Conservation (phyloP, 2,797 vertebrate genomes). For the Carapus acus region DNA sequence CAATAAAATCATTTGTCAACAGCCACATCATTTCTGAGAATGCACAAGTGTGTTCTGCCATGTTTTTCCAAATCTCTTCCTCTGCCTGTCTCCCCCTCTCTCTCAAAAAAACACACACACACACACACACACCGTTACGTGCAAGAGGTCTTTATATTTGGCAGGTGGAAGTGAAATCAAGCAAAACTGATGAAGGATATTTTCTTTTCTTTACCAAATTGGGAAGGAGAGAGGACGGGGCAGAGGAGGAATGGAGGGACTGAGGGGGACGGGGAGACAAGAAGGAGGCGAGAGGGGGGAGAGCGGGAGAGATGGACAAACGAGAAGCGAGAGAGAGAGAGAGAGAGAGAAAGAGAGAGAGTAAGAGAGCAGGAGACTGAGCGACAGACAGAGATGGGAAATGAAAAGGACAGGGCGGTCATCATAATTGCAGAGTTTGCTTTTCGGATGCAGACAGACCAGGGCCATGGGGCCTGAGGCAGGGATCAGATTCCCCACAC, state of each 20-base stretch:
- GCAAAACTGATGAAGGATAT: neutral
- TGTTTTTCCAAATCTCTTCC: neutral
- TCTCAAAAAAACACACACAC: too few species aligned
- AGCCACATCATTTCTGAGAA: neutral
- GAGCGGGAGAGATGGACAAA: neutral
- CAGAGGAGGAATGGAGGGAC: neutral
- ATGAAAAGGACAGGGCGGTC: slow-evolving; percentile 71
- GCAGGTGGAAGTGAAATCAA: slow-evolving; percentile 5
- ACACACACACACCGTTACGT: neutral
- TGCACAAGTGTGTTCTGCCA: neutral
- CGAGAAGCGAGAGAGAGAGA: slow-evolving; percentile 13
- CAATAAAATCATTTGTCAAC: neutral
- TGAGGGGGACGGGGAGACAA: slow-evolving; percentile 18
- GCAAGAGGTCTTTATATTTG: slow-evolving; percentile 7
- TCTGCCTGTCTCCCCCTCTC: too few species aligned
- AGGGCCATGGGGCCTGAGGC: slow-evolving; percentile 65
- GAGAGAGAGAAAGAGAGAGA: slow-evolving; percentile 20
- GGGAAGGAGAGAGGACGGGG: neutral
- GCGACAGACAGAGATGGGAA: slow-evolving; percentile 61
- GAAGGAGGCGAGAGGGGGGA: slow-evolving; percentile 10
- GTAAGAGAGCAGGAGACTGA: slow-evolving; percentile 20
- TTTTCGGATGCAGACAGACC: slow-evolving; percentile 72
- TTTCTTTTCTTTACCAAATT: too few species aligned
- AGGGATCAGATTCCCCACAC: slow-evolving; percentile 65
- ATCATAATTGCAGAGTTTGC: slow-evolving; percentile 74